These are phyloP conservation scores for Morus bassanus DNA, from an alignment of 2,797 vertebrate genomes.

Conservation along the genomic window DNA sequence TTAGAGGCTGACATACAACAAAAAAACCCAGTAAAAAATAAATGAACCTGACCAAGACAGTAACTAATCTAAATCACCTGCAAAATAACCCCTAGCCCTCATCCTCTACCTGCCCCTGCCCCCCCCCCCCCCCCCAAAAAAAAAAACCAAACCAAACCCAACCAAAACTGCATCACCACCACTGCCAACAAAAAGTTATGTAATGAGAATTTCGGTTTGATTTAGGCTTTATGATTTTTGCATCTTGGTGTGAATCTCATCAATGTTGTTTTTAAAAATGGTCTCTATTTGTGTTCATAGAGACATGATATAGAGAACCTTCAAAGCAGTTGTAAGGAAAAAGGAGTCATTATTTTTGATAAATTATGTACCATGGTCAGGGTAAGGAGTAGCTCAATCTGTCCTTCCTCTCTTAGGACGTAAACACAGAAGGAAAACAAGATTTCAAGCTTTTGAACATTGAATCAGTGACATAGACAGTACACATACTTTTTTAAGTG, in stretches of 20 bases:
- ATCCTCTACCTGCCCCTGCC: not conserved
- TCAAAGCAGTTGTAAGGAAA: not conserved
- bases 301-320: not conserved
- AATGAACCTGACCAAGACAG: not conserved
- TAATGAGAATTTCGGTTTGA: not conserved
- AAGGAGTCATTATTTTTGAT: slow-evolving; percentile 18
- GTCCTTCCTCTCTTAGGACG: not conserved
- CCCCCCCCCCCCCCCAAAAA: rapidly evolving
- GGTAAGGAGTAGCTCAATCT: not conserved
- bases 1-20: not conserved
- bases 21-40: not conserved
- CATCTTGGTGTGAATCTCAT: not conserved
- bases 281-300: not conserved
- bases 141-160: not conserved
- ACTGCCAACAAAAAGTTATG: not conserved
- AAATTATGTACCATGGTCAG: not conserved
- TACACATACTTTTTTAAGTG: not conserved
- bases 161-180: not conserved
- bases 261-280: not conserved
- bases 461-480: not conserved
- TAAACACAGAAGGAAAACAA: not conserved
- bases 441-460: not conserved
- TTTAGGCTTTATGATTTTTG: not conserved
- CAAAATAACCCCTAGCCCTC: not conserved
- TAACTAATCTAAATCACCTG: not conserved